Evolutionary conservation across 2,888 invertebrate species (phyloP).

Genomic region (Apotomis capreana): DNA sequence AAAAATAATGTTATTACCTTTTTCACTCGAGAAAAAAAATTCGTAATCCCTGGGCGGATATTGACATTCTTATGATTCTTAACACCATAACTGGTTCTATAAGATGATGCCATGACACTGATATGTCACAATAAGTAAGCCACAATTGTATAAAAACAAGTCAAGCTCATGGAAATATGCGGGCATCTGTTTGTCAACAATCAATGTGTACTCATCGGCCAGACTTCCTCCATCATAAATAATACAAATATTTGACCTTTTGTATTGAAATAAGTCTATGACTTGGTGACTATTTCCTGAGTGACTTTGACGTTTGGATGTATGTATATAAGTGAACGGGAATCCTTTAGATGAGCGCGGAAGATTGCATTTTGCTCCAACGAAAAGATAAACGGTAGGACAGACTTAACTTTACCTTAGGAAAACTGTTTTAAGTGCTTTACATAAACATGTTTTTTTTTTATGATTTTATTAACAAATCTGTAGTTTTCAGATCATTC

Average conservation of each 20-base stretch:
- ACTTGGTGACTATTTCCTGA: background rate
- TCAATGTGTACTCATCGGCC: background rate
- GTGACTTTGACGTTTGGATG: constrained; percentile 1
- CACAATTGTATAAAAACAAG: background rate
- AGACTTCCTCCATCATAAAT: constrained; percentile 25
- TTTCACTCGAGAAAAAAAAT: no score
- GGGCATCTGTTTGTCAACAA: constrained; percentile 26
- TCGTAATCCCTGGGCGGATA: no score
- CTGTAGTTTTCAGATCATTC: no score
- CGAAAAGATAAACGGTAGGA: no score
- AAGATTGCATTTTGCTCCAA: background rate
- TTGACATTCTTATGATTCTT: no score
- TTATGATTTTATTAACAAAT: no score
- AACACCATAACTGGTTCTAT: no score
- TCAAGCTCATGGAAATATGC: background rate
- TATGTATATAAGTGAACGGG: background rate
- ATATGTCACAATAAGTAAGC: background rate
- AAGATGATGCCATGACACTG: no score
- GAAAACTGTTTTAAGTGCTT: no score
- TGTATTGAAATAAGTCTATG: constrained; percentile 11
- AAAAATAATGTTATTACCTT: no score
- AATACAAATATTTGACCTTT: constrained; percentile 24
- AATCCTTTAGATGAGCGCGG: background rate
- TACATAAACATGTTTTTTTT: no score
- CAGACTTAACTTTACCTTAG: no score